Percentiles rank a stretch among this genome's conserved stretches.
Evolutionary conservation across 2,888 invertebrate genomes (phyloP).

Genomic region (Acanthosepion pharaonis): DNA sequence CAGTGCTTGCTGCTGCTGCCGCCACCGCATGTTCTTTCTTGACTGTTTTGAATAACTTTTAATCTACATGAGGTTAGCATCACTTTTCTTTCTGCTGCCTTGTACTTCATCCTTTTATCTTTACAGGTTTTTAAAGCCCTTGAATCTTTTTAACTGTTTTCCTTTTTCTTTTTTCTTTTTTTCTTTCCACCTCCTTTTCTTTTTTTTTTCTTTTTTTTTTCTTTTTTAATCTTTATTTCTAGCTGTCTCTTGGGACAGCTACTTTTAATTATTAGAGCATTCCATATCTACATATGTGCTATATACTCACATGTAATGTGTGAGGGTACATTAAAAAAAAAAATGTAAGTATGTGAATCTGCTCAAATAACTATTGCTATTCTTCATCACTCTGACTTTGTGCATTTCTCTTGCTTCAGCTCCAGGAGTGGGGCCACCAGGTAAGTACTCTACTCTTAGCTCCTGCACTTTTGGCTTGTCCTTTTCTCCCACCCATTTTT

Average conservation of each 20-base stretch:
- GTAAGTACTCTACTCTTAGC: constrained; percentile 39
- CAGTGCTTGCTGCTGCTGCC: background rate
- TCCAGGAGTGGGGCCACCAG: constrained; percentile 45
- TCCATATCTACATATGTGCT: background rate
- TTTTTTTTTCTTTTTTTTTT: background rate
- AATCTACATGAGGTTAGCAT: background rate
- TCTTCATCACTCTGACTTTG: constrained; percentile 35
- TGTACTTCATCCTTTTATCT: background rate
- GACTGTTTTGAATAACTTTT: background rate
- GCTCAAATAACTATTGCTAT: constrained; percentile 10
- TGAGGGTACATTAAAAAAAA: background rate
- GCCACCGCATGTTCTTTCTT: background rate
- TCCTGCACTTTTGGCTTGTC: background rate
- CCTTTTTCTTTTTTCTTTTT: too few relatives aligned
- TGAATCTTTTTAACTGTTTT: constrained; percentile 2
- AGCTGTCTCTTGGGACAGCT: background rate
- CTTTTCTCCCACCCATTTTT: background rate
- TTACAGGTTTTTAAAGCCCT: background rate
- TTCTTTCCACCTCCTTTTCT: too few relatives aligned
- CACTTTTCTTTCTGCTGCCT: background rate
- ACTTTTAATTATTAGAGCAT: background rate
- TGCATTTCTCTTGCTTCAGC: constrained; percentile 48
- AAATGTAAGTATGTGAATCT: background rate
- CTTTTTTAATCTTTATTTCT: background rate
- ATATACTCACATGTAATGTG: background rate